Conservation (phyloP, 2,888 invertebrate species). For the Nymphalis c-album region DNA sequence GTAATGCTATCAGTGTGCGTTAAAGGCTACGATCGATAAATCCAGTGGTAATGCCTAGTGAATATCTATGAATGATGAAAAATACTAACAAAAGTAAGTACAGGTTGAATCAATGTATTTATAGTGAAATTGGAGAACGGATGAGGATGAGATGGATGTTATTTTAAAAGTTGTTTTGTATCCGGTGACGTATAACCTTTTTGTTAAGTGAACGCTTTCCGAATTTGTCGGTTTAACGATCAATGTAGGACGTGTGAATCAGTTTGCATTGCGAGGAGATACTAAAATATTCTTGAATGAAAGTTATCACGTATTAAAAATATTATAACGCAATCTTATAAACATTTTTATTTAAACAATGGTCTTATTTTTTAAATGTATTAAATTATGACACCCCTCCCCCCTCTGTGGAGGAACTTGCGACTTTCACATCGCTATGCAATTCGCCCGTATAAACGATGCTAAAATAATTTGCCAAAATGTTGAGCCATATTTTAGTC, state of each 20-base stretch:
- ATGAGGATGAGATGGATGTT: not conserved
- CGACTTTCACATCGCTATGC: no score
- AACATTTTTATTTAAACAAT: no score
- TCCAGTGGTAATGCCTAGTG: slow-evolving; percentile 9
- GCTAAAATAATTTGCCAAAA: no score
- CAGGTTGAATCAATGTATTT: not conserved
- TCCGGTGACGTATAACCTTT: slow-evolving; percentile 7
- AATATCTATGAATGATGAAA: slow-evolving; percentile 17
- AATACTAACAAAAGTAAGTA: not conserved
- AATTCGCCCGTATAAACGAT: no score
- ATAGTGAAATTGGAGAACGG: not conserved
- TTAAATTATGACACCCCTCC: no score
- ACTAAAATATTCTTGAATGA: not conserved
- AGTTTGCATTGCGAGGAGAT: not conserved
- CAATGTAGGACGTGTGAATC: slow-evolving; percentile 2
- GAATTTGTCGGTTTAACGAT: not conserved
- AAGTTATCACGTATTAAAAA: no score
- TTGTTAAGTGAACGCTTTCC: not conserved
- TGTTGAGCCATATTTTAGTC: no score
- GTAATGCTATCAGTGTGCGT: slow-evolving; percentile 15
- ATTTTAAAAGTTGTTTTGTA: not conserved
- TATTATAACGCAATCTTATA: no score
- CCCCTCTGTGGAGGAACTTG: no score
- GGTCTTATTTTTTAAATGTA: no score
- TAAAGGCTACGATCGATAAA: slow-evolving; percentile 18